A percentile compares a stretch with the other conserved stretches of the same genome.
phyloP scores from a whole-genome alignment of 1,140 invertebrate species.

The Drusus annulatus region DNA sequence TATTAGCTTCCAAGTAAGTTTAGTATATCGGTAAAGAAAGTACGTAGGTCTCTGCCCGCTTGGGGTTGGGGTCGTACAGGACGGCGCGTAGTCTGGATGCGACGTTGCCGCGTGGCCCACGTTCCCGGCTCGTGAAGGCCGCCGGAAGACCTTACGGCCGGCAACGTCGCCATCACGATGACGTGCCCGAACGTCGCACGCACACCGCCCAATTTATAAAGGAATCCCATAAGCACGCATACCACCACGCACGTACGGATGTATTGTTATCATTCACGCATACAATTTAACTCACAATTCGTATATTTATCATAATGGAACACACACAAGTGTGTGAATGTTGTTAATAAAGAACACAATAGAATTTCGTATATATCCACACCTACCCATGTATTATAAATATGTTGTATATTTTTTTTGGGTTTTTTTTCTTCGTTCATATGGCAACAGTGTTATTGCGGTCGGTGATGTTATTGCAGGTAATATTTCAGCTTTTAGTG shows the following conservation, averaged over 20 bases:
- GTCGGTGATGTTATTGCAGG: background rate
- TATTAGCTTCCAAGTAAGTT: no score
- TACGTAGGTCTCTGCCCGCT: no score
- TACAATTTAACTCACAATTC: no score
- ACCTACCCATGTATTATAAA: background rate
- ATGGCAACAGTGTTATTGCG: conserved; percentile 10
- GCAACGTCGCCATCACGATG: background rate
- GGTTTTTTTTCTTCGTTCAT: background rate
- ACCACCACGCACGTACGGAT: background rate
- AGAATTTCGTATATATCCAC: conserved; percentile 7
- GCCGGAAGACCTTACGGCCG: background rate
- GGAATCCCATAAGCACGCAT: conserved; percentile 2
- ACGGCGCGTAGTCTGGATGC: conserved; percentile 3
- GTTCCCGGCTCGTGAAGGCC: background rate
- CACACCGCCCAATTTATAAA: conserved; percentile 18
- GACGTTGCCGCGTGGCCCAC: conserved; percentile 14
- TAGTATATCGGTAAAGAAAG: no score
- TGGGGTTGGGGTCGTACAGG: background rate
- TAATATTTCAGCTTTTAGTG: no score
- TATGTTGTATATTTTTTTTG: background rate
- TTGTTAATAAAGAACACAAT: conserved; percentile 20
- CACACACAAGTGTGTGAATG: no score
- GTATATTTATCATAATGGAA: no score
- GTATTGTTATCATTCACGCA: no score
- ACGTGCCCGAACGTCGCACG: conserved; percentile 14